Percentiles rank a stretch among this genome's conserved stretches.
Evolutionary conservation across 2,888 invertebrate genomes (phyloP).

Genomic region (Tolmerus cingulatus): DNA sequence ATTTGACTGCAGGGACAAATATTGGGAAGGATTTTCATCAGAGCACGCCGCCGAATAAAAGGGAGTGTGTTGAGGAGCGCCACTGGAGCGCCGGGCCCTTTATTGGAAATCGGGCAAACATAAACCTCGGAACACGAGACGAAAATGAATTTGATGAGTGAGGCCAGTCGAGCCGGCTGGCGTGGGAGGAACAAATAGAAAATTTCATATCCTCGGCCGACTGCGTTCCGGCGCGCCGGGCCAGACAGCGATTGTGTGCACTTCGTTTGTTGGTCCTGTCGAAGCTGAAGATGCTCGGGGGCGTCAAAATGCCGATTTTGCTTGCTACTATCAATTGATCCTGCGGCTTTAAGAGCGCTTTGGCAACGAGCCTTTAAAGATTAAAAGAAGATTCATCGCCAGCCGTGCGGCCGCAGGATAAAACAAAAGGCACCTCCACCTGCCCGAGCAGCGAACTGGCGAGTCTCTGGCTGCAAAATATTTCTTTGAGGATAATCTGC

Average conservation of each 20-base stretch:
- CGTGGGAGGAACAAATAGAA: conserved; percentile 13
- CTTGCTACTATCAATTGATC: background rate
- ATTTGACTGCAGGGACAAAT: conserved; percentile 15
- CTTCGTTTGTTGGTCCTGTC: background rate
- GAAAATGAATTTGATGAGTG: conserved; percentile 4
- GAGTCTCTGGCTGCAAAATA: background rate
- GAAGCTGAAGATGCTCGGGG: background rate
- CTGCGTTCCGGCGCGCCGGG: background rate
- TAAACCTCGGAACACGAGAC: background rate
- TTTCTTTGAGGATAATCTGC: background rate
- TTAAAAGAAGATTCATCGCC: background rate
- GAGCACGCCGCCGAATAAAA: background rate
- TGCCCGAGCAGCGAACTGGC: background rate
- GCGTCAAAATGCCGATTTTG: background rate
- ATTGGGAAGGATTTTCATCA: conserved; percentile 18
- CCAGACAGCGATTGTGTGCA: background rate
- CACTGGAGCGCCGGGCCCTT: background rate
- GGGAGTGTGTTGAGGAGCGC: background rate
- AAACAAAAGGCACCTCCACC: background rate
- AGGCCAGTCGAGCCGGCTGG: background rate
- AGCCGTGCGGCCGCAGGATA: background rate
- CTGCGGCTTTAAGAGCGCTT: background rate
- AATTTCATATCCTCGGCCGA: conserved; percentile 15
- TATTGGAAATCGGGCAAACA: conserved; percentile 26
- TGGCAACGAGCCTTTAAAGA: background rate